phyloP scores from a whole-genome alignment of 2,113 vertebrate species.

The Columba livia region DNA sequence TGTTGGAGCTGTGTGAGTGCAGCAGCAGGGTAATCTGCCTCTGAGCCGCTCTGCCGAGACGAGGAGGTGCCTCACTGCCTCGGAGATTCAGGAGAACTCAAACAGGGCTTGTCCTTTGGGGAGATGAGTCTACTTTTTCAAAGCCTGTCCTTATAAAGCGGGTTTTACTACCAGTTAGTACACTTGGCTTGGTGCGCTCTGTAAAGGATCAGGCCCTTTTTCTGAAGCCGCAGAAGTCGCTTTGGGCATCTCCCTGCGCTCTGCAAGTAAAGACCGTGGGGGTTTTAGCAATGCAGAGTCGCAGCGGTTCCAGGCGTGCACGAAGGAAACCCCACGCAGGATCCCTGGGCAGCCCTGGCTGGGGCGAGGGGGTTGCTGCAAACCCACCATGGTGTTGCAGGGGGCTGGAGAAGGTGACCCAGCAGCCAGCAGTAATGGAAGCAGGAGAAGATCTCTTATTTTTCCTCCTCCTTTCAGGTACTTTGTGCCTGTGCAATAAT shows the following conservation, averaged over 20 bases:
- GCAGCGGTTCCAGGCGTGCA: background rate
- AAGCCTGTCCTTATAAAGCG: background rate
- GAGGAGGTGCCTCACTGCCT: background rate
- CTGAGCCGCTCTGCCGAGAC: background rate
- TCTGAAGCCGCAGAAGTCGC: background rate
- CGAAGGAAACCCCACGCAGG: accelerated
- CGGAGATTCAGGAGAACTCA: background rate
- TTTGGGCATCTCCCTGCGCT: background rate
- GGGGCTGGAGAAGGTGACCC: background rate
- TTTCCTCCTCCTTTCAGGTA: background rate
- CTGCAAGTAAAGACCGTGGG: background rate
- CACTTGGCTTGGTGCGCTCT: background rate
- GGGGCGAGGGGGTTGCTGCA: background rate
- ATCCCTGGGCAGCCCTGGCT: background rate
- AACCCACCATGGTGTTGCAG: background rate
- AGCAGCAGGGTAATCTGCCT: background rate
- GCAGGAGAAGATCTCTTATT: background rate
- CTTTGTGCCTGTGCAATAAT: background rate
- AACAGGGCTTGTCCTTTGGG: background rate
- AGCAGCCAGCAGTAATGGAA: background rate
- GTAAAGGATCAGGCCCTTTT: background rate
- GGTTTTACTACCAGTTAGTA: background rate
- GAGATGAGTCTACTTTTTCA: background rate
- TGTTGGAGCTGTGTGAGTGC: background rate
- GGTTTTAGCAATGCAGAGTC: background rate